Conservation (phyloP, 2,113 vertebrate genomes). For the Archilochus colubris region DNA sequence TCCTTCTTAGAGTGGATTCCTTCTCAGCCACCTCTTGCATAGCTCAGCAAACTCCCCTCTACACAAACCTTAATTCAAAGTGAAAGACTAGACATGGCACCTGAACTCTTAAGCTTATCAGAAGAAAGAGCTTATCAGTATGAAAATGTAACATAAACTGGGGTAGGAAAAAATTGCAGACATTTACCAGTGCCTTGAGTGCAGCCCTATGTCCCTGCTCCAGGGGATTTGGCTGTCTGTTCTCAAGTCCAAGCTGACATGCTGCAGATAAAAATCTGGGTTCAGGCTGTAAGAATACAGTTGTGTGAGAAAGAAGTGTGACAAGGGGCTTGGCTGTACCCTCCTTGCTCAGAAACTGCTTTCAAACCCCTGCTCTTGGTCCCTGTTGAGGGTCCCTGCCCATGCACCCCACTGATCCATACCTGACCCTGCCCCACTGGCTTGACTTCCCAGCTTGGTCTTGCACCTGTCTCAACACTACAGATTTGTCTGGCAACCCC, state of each 20-base stretch:
- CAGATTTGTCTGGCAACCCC: not conserved
- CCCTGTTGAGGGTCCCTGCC: not conserved
- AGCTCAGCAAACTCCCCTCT: not conserved
- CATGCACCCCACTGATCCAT: not conserved
- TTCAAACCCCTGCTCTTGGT: not conserved
- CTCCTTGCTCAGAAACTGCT: not conserved
- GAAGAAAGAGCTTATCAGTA: not conserved
- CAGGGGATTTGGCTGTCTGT: not conserved
- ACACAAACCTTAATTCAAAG: not conserved
- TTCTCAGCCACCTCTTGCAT: not conserved
- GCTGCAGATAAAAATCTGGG: not conserved
- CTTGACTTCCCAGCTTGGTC: not conserved
- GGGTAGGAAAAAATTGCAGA: not conserved
- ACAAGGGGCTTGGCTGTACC: not conserved
- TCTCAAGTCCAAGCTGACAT: rapidly evolving
- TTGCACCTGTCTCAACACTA: not conserved
- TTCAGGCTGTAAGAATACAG: not conserved
- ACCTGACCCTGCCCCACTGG: not conserved
- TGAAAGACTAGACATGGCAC: not conserved
- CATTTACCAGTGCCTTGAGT: not conserved
- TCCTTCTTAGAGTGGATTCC: not conserved
- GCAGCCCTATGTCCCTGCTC: not conserved
- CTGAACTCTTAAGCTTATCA: not conserved
- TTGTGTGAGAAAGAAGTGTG: not conserved
- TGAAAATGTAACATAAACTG: not conserved